A percentile compares a stretch with the other conserved stretches of the same genome.
Conservation (phyloP, 2,888 invertebrate species). For the Spodoptera littoralis region DNA sequence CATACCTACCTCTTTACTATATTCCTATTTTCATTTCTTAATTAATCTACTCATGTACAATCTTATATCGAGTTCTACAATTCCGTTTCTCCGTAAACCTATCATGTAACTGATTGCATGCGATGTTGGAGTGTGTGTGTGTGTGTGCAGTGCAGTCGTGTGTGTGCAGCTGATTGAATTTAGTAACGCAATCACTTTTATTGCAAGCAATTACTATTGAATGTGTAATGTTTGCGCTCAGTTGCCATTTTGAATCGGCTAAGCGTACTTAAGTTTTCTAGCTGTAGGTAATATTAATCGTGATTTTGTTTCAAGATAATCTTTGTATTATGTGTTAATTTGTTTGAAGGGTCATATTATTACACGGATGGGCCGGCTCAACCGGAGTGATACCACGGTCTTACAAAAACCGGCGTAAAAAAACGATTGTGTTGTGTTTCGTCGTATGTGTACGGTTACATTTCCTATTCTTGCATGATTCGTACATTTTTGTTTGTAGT, state of each 20-base stretch:
- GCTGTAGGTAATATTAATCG: no score
- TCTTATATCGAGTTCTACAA: constrained; percentile 35
- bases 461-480: no score
- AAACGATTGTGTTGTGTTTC: no score
- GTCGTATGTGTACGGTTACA: no score
- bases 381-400: no score
- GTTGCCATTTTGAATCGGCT: constrained; percentile 44
- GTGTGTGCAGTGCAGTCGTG: constrained; percentile 3
- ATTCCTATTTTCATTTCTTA: constrained; percentile 30
- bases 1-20: no score
- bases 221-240: constrained; percentile 60
- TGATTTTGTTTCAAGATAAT: no score
- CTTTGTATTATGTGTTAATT: no score
- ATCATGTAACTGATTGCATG: constrained; percentile 35
- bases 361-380: no score
- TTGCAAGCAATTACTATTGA: constrained; percentile 68
- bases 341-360: no score
- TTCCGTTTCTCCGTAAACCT: constrained; percentile 41
- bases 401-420: no score
- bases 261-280: constrained; percentile 53
- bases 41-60: constrained; percentile 29
- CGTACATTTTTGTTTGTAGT: no score
- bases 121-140: constrained; percentile 4
- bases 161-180: constrained; percentile 60
- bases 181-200: constrained; percentile 65